Percentiles rank a stretch among this genome's conserved stretches.
phyloP scores from a whole-genome alignment of 2,797 vertebrate genomes.

The Arctocebus calabarensis region DNA sequence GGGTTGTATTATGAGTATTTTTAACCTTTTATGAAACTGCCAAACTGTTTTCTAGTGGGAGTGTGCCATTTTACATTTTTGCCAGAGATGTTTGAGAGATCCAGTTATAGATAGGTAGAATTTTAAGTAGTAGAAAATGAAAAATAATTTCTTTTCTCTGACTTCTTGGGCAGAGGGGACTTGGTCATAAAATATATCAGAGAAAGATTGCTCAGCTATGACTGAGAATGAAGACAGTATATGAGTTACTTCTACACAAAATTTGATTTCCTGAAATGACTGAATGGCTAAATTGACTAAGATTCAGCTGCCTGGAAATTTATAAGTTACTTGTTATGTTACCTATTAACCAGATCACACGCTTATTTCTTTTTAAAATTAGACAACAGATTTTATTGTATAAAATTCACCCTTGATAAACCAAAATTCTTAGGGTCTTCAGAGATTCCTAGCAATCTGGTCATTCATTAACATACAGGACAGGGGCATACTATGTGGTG shows the following conservation, averaged over 20 bases:
- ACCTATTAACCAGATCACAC: not conserved
- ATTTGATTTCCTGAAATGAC: conserved; percentile 34
- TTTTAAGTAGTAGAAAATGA: conserved; percentile 43
- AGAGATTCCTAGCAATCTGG: conserved; percentile 15
- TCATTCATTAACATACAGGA: conserved; percentile 36
- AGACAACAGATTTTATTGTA: not conserved
- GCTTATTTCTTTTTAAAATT: conserved; percentile 50
- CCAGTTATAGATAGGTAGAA: not conserved
- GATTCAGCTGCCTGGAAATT: not conserved
- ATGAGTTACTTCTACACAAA: not conserved
- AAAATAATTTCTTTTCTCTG: not conserved
- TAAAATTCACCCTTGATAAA: not conserved
- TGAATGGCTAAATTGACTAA: not conserved
- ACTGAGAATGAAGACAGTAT: not conserved
- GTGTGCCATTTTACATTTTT: conserved; percentile 13
- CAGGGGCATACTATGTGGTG: not conserved
- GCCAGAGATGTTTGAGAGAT: not conserved
- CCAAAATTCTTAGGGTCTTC: conserved; percentile 45
- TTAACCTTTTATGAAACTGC: conserved; percentile 31
- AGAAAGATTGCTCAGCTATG: not conserved
- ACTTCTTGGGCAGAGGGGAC: not conserved
- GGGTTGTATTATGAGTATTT: not conserved
- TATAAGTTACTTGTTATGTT: conserved; percentile 32
- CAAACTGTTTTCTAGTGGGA: not conserved
- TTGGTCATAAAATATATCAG: conserved; percentile 37